Evolutionary conservation across 2,113 vertebrate genomes (phyloP).

Genomic region (Taxidea taxus): DNA sequence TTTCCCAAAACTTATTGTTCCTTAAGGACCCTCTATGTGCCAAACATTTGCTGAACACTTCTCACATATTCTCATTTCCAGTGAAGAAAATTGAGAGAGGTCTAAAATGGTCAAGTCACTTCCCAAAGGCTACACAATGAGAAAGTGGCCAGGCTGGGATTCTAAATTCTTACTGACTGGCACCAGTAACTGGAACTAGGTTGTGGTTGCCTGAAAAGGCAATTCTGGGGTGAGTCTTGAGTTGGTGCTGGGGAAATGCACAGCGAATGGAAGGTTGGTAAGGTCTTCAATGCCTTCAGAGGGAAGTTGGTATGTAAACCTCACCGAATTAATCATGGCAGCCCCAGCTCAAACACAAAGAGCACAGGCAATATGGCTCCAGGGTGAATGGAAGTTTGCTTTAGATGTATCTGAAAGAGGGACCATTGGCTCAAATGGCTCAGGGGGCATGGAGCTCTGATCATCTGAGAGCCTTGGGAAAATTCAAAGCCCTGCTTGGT

Average conservation of each 20-base stretch:
- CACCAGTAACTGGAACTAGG: too few species aligned
- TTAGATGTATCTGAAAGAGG: background rate
- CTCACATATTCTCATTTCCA: background rate
- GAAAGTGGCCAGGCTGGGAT: background rate
- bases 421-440: background rate
- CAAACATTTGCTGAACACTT: background rate
- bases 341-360: background rate
- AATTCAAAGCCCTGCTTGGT: background rate
- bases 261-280: background rate
- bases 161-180: background rate
- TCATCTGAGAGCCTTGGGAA: too few species aligned
- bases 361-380: accelerated
- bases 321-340: background rate
- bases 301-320: background rate
- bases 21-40: background rate
- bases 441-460: background rate
- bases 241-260: background rate
- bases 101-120: background rate
- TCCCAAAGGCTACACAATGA: background rate
- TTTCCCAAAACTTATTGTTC: background rate
- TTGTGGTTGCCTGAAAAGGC: background rate
- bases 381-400: background rate
- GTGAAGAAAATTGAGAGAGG: background rate
- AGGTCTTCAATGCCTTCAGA: background rate
- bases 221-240: too few species aligned